phyloP scores from a whole-genome alignment of 2,888 invertebrate genomes.

The Ariolimax columbianus region DNA sequence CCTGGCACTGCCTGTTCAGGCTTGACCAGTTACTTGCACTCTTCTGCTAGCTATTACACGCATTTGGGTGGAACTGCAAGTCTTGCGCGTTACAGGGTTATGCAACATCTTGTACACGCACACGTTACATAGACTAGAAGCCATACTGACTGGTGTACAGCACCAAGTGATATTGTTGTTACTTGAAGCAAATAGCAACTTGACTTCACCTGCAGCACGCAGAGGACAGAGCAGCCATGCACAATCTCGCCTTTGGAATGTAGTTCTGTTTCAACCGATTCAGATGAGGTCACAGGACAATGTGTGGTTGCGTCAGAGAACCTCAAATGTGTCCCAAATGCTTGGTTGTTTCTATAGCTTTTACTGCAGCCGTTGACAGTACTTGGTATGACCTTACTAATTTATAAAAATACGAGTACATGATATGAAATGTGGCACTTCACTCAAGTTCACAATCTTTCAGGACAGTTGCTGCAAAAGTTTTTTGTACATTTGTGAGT shows the following conservation, averaged over 20 bases:
- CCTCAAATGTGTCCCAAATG: not conserved
- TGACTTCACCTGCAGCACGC: not conserved
- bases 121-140: not conserved
- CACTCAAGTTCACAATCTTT: slow-evolving; percentile 53
- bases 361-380: too few relatives aligned
- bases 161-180: not conserved
- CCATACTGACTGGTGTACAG: not conserved
- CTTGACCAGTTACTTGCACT: not conserved
- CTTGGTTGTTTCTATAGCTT: not conserved
- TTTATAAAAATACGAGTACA: not conserved
- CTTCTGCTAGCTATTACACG: not conserved
- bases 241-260: not conserved
- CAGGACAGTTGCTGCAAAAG: slow-evolving; percentile 80
- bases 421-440: not conserved
- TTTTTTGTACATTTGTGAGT: slow-evolving; percentile 92
- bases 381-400: not conserved
- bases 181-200: not conserved
- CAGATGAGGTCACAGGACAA: not conserved
- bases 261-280: not conserved
- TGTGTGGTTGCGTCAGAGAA: not conserved
- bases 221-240: not conserved
- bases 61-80: not conserved
- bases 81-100: too few relatives aligned
- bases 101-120: not conserved
- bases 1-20: too few relatives aligned